Conservation (phyloP, 35 echinoderm and acorn worm species). For the Heliocidaris tuberculata region DNA sequence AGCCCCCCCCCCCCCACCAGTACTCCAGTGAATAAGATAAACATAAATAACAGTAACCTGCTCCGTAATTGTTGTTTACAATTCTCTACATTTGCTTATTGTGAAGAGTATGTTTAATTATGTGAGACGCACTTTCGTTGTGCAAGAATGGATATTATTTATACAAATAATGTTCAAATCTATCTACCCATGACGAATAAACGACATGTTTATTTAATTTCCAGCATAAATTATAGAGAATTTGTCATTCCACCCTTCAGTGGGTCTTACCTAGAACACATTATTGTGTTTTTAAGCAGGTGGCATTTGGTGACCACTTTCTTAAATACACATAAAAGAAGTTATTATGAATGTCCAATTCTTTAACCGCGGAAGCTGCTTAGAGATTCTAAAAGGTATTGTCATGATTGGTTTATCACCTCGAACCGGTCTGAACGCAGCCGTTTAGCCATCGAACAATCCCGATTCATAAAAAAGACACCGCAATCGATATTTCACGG, state of each 20-base stretch:
- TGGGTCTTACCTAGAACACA: neutral
- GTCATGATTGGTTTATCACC: constrained; percentile 10
- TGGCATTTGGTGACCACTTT: neutral
- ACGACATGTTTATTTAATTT: neutral
- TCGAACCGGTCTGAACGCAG: neutral
- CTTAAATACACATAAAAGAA: neutral
- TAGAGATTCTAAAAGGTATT: neutral
- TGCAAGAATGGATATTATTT: too few species aligned
- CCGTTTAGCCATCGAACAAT: neutral
- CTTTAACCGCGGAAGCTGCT: neutral
- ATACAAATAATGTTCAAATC: neutral
- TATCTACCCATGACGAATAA: neutral
- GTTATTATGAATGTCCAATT: neutral
- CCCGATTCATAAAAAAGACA: neutral
- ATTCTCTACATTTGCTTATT: too few species aligned
- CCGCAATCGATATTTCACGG: neutral
- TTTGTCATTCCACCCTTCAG: neutral
- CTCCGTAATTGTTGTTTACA: too few species aligned
- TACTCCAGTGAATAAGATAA: too few species aligned
- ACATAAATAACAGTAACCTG: too few species aligned
- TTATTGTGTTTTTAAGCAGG: neutral
- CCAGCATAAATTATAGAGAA: neutral
- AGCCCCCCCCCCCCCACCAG: too few species aligned
- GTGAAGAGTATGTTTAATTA: too few species aligned
- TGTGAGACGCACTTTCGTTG: too few species aligned